Evolutionary conservation across 2,113 vertebrate genomes (phyloP), one percentile per base, ranked within the genome.

Genomic region (Cnemophilus loriae): DNA sequence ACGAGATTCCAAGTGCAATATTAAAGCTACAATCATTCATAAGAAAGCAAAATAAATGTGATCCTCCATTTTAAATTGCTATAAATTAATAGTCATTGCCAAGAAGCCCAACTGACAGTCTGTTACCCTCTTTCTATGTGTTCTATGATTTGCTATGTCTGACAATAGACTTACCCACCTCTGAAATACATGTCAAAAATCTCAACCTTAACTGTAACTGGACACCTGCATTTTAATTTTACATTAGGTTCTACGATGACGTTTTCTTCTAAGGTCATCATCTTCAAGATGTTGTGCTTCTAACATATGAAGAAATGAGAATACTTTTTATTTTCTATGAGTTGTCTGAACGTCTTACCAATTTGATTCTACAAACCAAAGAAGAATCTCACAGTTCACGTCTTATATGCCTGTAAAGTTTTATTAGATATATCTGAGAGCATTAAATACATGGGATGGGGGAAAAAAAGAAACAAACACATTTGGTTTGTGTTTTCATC

Each of bases 11-110:
- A 73, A 84, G 90, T 59, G 91, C 88, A 84, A 42, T 86, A 67
- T 80, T 90, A 85, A 91, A 86, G 27, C 18, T 60, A 69, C 61
- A 92, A 85, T 97, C 74, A 95, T 86, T 83, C 74, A 23, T 78
- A 55, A 60, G 41, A 90, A 96, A 88, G 57, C 61, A 76, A 93
- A 90, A n/a, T 67, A 96, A 95, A 91, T 21, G n/a, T 44, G 56
- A 94, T 95, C 24, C 60, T 63, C 70, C 17, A 37, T 70, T 94
- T 81, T 61, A 92, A 95, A 91, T 94, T 83, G 28, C 18, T 76
- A 30, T 73, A 76, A 56, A 89, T 76, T 37, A n/a, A 82, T 3
- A 26, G 16, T 84, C 56, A 15, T 73, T 83, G 61, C n/a, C 53
- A 68, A 56, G 39, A 61, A 80, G 90, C 46, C 11, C 49, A 60